Base-by-base conservation (phyloP, 1,140 invertebrate genomes). In the Limonius californicus region DNA sequence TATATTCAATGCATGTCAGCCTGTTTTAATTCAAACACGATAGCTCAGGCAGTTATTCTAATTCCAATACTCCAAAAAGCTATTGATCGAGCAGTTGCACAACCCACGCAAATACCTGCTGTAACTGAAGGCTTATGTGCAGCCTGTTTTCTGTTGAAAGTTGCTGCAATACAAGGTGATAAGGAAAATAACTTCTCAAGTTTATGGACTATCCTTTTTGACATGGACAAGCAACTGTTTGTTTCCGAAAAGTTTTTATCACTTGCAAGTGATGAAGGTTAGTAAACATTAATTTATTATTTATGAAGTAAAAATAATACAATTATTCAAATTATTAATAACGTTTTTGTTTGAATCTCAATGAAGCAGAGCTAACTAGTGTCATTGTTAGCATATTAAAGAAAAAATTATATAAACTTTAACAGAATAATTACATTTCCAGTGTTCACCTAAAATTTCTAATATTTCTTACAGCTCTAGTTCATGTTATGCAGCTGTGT, bases 121-220 rank as follows among this genome's bases (percentile, higher is more conserved):
- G 84, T 94, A 0, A 87, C 85, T 11, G 94, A 97, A 79, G 91
- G 89, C 16, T 78, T 95, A 0, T 84, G 86, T 64, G 89, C 92
- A 19, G 81, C 87, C 57, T 85, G 86, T 72, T 77, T 94, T 12
- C 74, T 96, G 39, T 76, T 92, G 11, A 87, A 86, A 73, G 70
- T 92, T 12, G 75, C 83, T 9, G 65, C 78, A 27, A 75, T 79
- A 20, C 83, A 85, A 66, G 69, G 79, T 12, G 83, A 85, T 75
- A 85, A 74, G 21, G 77, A 80, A 20, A 84, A 84, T 60, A 81
- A 81, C 66, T 72, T 83, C 18, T 78, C 69, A 43, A 70, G 79
- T 12, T 78, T 92, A 59, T 93, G 90, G 89, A 83, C 79, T 53
- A 78, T 86, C 11, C 77, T 92, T 8, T 70, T 85, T 18, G 88